Base-by-base conservation (phyloP, 2,888 invertebrate genomes). In the Ephialtes manifestator region DNA sequence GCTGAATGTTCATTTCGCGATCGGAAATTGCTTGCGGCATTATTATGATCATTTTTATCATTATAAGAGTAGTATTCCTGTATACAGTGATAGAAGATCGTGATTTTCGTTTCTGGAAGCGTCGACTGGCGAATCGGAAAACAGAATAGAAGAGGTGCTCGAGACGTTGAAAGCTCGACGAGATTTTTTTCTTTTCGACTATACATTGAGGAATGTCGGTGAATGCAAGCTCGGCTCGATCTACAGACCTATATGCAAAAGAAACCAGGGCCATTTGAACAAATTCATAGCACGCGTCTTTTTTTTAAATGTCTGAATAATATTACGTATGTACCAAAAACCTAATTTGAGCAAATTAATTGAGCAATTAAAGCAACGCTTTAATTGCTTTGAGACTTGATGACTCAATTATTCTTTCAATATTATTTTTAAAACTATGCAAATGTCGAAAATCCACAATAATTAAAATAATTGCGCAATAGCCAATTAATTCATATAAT, bases 101-200 rank as follows among this genome's bases (percentile, higher is more conserved):
- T 20, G 31, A 71, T 82, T 71, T 28, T 58, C 76, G 60, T 77
- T 77, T 58, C 55, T 65, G 65, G 20, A 77, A 53, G 43, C 35
- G 53, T 51, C 48, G 71, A 71, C 53, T 55, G 28, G 20, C 35
- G 55, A 77, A 82, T 65, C 77, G 55, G 71, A 65, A 77, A 48
- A 72, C 24, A 46, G 15, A 68, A 82, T 58, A 58, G 63, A 77
- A 43, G 63, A 76, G 76, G 51, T 43, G 70, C 81, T 71, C 63
- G 82, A 77, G 77, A 72, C 65, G 63, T 15, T 77, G 77, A 82
- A 55, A 72, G 71, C 71, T 71, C 53, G 60, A 53, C 63, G 65
- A 71, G 71, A 53, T 65, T 63, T 63, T 53, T 51, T 63, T 39
- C 51, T 20, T 55, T 15, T 11, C 46, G 11, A 15, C n/a, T 24